Percentiles rank a stretch among this genome's conserved stretches.
Evolutionary conservation across 2,888 invertebrate species (phyloP).

Genomic region (Macrophya alboannulata): DNA sequence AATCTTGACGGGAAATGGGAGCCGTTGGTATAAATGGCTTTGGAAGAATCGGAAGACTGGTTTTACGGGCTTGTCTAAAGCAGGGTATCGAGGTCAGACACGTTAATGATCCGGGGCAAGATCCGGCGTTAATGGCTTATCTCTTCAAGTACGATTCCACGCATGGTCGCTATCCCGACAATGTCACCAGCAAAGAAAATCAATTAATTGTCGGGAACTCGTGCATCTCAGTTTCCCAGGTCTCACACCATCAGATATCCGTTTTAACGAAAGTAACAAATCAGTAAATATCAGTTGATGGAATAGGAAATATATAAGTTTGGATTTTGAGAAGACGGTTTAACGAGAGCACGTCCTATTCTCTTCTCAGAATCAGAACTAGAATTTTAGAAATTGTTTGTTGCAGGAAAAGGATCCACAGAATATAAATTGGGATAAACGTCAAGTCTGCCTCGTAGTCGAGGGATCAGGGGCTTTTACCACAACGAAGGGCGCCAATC

Average conservation of each 20-base stretch:
- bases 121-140: constrained; percentile 90
- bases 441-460: constrained; percentile 85
- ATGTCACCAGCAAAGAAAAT: constrained; percentile 76
- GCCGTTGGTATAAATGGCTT: constrained; percentile 39
- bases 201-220: constrained; percentile 25
- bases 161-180: constrained; percentile 84
- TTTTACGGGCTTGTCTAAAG: constrained; percentile 17
- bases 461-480: constrained; percentile 89
- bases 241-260: neutral
- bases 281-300: neutral
- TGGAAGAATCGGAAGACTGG: constrained; percentile 30
- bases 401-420: constrained; percentile 79
- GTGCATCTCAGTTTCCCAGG: constrained; percentile 45
- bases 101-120: constrained; percentile 92
- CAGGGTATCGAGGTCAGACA: constrained; percentile 39
- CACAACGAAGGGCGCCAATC: constrained; percentile 84
- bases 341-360: neutral
- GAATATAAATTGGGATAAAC: constrained; percentile 84
- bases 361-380: neutral
- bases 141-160: constrained; percentile 93
- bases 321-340: neutral
- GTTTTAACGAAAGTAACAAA: neutral
- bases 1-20: neutral
- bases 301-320: neutral
- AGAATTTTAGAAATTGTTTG: constrained; percentile 56